Percentiles rank a stretch among this genome's conserved stretches.
phyloP scores from a whole-genome alignment of 1,140 invertebrate genomes.

The Eriocheir sinensis region DNA sequence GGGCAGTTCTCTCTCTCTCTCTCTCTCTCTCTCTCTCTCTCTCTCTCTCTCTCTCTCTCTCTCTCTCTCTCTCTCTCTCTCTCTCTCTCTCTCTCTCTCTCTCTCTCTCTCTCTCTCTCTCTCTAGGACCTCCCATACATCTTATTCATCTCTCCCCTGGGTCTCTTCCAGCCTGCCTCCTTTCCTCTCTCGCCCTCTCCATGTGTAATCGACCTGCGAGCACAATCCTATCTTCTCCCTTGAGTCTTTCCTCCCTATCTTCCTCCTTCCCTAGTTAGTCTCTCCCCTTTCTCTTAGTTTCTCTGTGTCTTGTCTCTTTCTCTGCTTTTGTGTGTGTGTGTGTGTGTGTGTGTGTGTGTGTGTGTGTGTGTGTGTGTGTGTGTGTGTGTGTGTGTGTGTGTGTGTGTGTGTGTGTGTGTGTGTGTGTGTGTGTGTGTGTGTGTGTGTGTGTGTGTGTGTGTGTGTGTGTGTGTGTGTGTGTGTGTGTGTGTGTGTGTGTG shows the following conservation, averaged over 20 bases:
- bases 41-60: background rate
- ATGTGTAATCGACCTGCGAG: slow-evolving; percentile 19
- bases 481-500: too few relatives aligned
- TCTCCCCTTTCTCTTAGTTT: slow-evolving; percentile 33
- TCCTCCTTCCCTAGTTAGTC: background rate
- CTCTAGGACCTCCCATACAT: background rate
- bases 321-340: slow-evolving; percentile 23
- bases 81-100: background rate
- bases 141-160: background rate
- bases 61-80: background rate
- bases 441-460: too few relatives aligned
- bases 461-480: too few relatives aligned
- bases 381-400: too few relatives aligned
- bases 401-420: too few relatives aligned
- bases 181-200: background rate
- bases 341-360: too few relatives aligned
- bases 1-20: background rate
- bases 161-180: slow-evolving; percentile 27
- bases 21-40: background rate
- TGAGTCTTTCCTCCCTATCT: background rate
- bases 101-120: background rate
- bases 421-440: too few relatives aligned
- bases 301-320: background rate
- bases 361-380: too few relatives aligned
- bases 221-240: slow-evolving; percentile 47